Evolutionary conservation across 2,888 invertebrate species (phyloP).

Genomic region (Microctonus aethiopoides): DNA sequence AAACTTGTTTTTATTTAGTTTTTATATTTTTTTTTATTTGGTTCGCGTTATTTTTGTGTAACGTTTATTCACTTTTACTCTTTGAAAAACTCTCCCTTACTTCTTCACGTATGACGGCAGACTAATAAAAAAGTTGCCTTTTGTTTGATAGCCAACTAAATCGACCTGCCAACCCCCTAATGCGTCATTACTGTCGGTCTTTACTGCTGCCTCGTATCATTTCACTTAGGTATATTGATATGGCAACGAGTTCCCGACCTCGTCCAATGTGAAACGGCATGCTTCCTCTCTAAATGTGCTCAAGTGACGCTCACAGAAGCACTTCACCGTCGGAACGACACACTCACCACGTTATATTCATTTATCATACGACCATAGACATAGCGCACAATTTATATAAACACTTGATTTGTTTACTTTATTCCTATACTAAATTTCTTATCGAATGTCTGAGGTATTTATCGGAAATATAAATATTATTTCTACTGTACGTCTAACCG

Average conservation of each 20-base stretch:
- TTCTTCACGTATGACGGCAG: constrained; percentile 57
- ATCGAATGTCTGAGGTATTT: neutral
- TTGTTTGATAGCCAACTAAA: constrained; percentile 67
- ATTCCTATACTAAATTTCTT: neutral
- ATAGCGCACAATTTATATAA: neutral
- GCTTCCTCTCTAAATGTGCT: constrained; percentile 55
- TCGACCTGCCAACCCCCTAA: constrained; percentile 67
- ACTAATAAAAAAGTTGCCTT: constrained; percentile 65
- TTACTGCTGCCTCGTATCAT: constrained; percentile 67
- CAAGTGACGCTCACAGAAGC: constrained; percentile 39
- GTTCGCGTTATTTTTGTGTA: constrained; percentile 1
- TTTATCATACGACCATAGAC: constrained; percentile 28
- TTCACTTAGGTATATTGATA: constrained; percentile 69
- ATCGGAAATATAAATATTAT: no score
- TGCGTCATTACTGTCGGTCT: constrained; percentile 67
- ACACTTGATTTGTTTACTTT: neutral
- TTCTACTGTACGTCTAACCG: constrained; percentile 44
- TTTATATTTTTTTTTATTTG: constrained; percentile 9
- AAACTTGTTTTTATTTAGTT: neutral
- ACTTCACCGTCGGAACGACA: constrained; percentile 21
- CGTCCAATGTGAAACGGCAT: constrained; percentile 59
- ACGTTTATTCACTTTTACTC: constrained; percentile 31
- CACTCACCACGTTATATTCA: neutral
- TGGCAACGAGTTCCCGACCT: constrained; percentile 67
- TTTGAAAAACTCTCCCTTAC: constrained; percentile 31